Conservation (phyloP, 2,888 invertebrate species). For the Bellardia pandia region DNA sequence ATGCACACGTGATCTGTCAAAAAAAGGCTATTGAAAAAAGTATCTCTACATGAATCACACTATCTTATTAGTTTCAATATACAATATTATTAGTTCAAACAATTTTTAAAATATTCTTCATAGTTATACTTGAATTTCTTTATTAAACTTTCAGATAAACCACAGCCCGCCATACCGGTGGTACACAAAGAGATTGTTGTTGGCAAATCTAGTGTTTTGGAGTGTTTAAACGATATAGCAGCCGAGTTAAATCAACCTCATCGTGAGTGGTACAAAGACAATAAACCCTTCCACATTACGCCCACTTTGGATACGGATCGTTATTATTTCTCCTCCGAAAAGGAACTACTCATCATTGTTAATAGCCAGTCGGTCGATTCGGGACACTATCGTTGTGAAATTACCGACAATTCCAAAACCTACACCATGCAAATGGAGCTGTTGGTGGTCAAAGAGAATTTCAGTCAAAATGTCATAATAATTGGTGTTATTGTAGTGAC, state of each 20-base stretch:
- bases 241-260: conserved; percentile 85
- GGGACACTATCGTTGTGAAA: conserved; percentile 95
- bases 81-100: not conserved
- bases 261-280: conserved; percentile 92
- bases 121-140: not conserved
- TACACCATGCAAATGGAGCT: conserved; percentile 79
- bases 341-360: conserved; percentile 94
- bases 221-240: conserved; percentile 89
- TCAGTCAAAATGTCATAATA: conserved; percentile 83
- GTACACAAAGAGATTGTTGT: conserved; percentile 90
- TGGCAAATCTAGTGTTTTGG: conserved; percentile 93
- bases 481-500: conserved; percentile 95
- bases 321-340: conserved; percentile 94
- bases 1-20: too few species aligned
- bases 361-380: conserved; percentile 91
- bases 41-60: too few species aligned
- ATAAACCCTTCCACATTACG: conserved; percentile 86
- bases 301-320: conserved; percentile 85
- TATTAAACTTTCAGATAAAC: conserved; percentile 88
- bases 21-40: too few species aligned
- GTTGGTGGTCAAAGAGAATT: conserved; percentile 79
- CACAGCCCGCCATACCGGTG: conserved; percentile 91
- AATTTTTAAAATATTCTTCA: not conserved
- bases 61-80: too few species aligned
- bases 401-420: conserved; percentile 88